Percentiles rank a stretch among this genome's conserved stretches.
These are phyloP conservation scores for Pteruthius melanotis DNA, from an alignment of 2,113 vertebrate species.

Conservation along the genomic window DNA sequence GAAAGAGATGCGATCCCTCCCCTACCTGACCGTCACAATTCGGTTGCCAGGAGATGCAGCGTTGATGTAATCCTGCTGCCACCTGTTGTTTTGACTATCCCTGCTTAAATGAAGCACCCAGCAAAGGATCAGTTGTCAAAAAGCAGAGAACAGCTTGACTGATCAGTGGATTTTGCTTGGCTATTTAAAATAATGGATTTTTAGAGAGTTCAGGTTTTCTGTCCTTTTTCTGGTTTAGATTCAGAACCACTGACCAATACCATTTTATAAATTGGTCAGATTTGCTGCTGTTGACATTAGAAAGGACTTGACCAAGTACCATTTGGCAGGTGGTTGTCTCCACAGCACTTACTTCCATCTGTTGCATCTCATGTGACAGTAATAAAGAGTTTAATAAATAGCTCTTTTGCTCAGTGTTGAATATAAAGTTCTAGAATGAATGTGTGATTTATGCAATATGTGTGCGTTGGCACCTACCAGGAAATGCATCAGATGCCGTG, in stretches of 20 bases:
- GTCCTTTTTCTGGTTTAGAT: neutral
- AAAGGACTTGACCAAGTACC: neutral
- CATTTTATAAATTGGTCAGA: neutral
- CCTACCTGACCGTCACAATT: neutral
- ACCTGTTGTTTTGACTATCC: conserved; percentile 51
- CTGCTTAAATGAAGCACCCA: conserved; percentile 2
- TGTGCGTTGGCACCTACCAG: neutral
- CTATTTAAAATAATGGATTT: neutral
- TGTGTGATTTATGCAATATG: neutral
- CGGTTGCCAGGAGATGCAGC: neutral
- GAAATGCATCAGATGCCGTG: neutral
- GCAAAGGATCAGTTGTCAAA: conserved; percentile 42
- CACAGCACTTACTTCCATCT: neutral
- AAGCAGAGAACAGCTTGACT: conserved; percentile 14
- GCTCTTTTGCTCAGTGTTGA: neutral
- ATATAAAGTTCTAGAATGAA: neutral
- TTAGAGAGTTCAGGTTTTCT: neutral
- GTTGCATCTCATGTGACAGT: neutral
- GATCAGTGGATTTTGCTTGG: neutral
- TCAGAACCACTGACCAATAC: neutral
- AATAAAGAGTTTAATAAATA: neutral
- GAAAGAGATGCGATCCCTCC: neutral
- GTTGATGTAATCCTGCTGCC: conserved; percentile 28
- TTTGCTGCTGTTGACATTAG: neutral
- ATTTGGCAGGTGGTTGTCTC: neutral